Conservation (phyloP, 2,797 vertebrate species). For the Tachyglossus aculeatus region DNA sequence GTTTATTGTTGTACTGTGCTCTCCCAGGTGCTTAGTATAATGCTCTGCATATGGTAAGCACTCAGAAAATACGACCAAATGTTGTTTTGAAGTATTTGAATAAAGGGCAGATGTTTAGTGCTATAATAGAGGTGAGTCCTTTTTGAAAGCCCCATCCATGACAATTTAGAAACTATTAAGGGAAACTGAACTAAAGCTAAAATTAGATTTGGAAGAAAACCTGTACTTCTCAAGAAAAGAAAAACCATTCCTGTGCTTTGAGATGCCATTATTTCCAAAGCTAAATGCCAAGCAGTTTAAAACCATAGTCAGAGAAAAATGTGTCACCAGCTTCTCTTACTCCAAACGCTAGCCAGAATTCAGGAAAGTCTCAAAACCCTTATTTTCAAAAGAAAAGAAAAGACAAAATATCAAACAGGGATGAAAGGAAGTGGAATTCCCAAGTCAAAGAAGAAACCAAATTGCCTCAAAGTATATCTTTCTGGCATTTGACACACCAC, state of each 20-base stretch:
- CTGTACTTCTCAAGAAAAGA: not conserved
- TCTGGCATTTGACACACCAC: not conserved
- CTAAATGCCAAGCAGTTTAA: constrained; percentile 1
- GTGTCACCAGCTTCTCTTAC: constrained; percentile 14
- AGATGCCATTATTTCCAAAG: constrained; percentile 37
- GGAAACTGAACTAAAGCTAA: constrained; percentile 54
- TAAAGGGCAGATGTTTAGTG: too few relatives aligned
- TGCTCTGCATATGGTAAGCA: too few relatives aligned
- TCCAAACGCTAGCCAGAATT: constrained; percentile 10
- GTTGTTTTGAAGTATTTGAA: too few relatives aligned
- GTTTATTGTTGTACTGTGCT: too few relatives aligned
- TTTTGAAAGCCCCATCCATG: too few relatives aligned
- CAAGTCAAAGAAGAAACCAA: constrained; percentile 16
- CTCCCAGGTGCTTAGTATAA: too few relatives aligned
- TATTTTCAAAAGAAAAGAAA: constrained; percentile 16
- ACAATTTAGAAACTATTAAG: constrained; percentile 49
- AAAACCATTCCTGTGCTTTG: constrained; percentile 20
- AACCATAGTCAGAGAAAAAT: constrained; percentile 29
- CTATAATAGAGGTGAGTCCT: too few relatives aligned
- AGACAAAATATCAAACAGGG: constrained; percentile 3
- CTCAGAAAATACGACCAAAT: too few relatives aligned
- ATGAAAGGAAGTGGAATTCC: constrained; percentile 2
- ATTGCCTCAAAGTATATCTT: not conserved
- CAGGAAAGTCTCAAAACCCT: constrained; percentile 3
- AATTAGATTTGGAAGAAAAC: constrained; percentile 37